phyloP scores from a whole-genome alignment of 2,797 vertebrate species.

The Pangasius djambal region DNA sequence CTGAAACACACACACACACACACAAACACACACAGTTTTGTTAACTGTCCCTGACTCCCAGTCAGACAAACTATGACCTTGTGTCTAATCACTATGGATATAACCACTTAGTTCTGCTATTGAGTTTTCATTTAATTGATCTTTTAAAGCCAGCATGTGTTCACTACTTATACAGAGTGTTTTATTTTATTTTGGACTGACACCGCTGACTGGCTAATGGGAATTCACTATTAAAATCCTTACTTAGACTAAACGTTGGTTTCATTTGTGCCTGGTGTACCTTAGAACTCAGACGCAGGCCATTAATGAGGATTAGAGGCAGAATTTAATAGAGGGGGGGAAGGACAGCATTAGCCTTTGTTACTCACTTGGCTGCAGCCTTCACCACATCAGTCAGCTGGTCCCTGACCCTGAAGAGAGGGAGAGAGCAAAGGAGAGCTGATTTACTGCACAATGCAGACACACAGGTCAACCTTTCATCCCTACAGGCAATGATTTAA shows the following conservation, averaged over 20 bases:
- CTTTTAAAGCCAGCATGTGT: background rate
- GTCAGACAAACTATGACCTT: background rate
- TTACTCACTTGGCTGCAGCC: conserved; percentile 85
- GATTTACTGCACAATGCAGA: conserved; percentile 30
- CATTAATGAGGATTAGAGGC: background rate
- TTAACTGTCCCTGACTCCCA: background rate
- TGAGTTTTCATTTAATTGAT: background rate
- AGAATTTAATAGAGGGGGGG: background rate
- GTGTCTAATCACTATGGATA: background rate
- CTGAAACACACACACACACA: conserved; percentile 65
- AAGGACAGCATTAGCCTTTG: conserved; percentile 11
- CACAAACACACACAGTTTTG: background rate
- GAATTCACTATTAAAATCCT: conserved; percentile 6
- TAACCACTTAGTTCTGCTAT: background rate
- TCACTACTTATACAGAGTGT: background rate
- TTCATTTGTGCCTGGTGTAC: conserved; percentile 12
- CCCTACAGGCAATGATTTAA: conserved; percentile 53
- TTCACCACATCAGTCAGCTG: conserved; percentile 88
- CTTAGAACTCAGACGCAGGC: background rate
- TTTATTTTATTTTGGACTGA: background rate
- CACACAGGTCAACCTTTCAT: conserved; percentile 48
- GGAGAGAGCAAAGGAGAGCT: conserved; percentile 38
- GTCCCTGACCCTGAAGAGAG: conserved; percentile 85
- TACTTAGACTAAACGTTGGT: background rate
- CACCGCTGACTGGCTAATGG: background rate